Base-by-base conservation (phyloP, 1,140 invertebrate genomes). In the Platyscapa corneri region DNA sequence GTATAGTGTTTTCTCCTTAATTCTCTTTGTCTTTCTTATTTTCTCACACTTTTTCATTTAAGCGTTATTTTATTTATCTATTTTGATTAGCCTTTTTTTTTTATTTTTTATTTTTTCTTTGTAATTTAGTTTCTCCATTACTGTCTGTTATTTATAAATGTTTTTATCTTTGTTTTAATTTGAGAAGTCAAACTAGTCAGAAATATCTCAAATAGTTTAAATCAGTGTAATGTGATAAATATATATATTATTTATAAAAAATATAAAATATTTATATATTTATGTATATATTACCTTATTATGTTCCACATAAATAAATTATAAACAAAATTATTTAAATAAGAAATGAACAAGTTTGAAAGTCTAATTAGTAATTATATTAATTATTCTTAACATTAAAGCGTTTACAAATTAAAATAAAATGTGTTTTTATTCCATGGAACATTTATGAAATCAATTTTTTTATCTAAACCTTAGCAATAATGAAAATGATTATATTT, bases 11-110 rank as follows among this genome's bases (percentile, higher is more conserved):
- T 39, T 60, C n/a, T 78, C 34, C 18, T 34, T 78, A 78, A 64
- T 76, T 76, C 74, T 46, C 42, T 76, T 76, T 76, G 39, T 49
- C 7, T 76, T 76, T 76, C 14, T 64, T 79, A 81, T 64, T 1
- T 49, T 30, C n/a, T 82, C 23, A 65, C 42, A 32, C 27, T 34
- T 65, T 80, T 37, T 42, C 78, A 46, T 49, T 67, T 64, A 67
- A 32, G n/a, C 14, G n/a, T 49, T 76, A 5, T 64, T 79, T 39
- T 79, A 18, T 53, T n/a, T 34, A 64, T 64, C 34, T 79, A 23
- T 60, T 16, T 37, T 27, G 16, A 30, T 32, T 30, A 16, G 34
- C n/a, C n/a, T n/a, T 80, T 32, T 30, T 1, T 37, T 23, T 65
- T 70, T 34, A 14, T 46, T 7, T 37, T 16, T 65, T n/a, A 16